Evolutionary conservation across 2,888 invertebrate species (phyloP).

Genomic region (Amphipoea oculea): DNA sequence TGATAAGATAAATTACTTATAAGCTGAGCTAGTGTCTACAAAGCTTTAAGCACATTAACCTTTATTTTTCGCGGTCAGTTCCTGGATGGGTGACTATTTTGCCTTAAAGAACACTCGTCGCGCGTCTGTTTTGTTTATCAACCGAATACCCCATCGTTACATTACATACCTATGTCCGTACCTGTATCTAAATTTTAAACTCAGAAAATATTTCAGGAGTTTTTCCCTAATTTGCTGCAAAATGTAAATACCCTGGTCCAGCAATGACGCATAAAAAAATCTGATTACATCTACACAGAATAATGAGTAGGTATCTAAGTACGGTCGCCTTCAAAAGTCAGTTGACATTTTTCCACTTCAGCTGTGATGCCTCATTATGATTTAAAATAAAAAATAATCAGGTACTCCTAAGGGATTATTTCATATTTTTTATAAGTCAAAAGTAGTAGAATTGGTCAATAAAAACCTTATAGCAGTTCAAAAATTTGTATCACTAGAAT

Average conservation of each 20-base stretch:
- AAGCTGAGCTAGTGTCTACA: not conserved
- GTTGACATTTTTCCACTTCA: not conserved
- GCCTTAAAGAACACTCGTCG: not conserved
- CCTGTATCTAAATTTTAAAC: not conserved
- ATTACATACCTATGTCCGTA: no score
- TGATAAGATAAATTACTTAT: conserved; percentile 6
- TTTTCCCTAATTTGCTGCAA: not conserved
- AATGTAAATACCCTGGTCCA: conserved; percentile 1
- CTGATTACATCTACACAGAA: conserved; percentile 4
- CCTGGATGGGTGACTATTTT: not conserved
- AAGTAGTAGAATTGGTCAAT: not conserved
- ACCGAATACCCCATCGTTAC: not conserved
- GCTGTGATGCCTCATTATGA: no score
- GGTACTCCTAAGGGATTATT: no score
- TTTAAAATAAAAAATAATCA: no score
- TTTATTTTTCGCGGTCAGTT: not conserved
- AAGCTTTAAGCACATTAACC: not conserved
- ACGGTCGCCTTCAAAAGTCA: no score
- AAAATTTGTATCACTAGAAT: not conserved
- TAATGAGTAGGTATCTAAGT: not conserved
- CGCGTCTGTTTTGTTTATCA: not conserved
- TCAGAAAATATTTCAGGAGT: not conserved
- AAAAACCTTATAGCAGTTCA: no score
- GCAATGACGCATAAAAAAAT: not conserved
- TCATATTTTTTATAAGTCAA: not conserved